Percentiles rank a stretch among this genome's conserved stretches.
Evolutionary conservation across 1,140 invertebrate species (phyloP).

Genomic region (Sarcophaga peregrina): DNA sequence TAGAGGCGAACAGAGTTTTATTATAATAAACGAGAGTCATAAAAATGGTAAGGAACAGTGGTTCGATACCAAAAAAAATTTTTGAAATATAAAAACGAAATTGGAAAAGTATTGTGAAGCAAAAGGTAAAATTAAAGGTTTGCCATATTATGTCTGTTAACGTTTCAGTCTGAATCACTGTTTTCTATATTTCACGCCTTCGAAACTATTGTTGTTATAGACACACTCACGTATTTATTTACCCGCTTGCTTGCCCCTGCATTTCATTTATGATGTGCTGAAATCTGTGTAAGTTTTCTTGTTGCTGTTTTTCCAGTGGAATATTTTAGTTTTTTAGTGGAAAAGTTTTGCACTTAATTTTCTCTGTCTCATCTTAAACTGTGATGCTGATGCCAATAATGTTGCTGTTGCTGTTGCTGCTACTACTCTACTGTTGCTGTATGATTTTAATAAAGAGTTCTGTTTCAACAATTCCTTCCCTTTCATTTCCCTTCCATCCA

Average conservation of each 20-base stretch:
- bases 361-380: too few relatives aligned
- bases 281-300: slow-evolving; percentile 32
- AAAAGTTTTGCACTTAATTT: slow-evolving; percentile 46
- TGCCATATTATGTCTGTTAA: background rate
- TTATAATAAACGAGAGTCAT: background rate
- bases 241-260: too few relatives aligned
- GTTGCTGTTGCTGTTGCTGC: slow-evolving; percentile 43
- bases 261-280: background rate
- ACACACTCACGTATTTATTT: too few relatives aligned
- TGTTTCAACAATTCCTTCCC: slow-evolving; percentile 1
- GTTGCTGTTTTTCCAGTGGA: slow-evolving; percentile 45
- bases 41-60: too few relatives aligned
- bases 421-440: background rate
- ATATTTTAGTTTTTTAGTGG: slow-evolving; percentile 45
- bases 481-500: background rate
- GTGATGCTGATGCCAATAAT: slow-evolving; percentile 40
- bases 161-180: background rate
- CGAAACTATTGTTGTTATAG: too few relatives aligned
- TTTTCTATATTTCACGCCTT: background rate
- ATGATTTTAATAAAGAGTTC: slow-evolving; percentile 9
- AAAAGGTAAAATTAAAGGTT: too few relatives aligned
- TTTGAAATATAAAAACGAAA: too few relatives aligned
- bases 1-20: background rate
- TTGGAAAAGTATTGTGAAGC: too few relatives aligned
- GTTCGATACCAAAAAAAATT: too few relatives aligned